These are phyloP conservation scores for Amaurobius ferox DNA, from an alignment of 2,888 invertebrate genomes.

Conservation along the genomic window DNA sequence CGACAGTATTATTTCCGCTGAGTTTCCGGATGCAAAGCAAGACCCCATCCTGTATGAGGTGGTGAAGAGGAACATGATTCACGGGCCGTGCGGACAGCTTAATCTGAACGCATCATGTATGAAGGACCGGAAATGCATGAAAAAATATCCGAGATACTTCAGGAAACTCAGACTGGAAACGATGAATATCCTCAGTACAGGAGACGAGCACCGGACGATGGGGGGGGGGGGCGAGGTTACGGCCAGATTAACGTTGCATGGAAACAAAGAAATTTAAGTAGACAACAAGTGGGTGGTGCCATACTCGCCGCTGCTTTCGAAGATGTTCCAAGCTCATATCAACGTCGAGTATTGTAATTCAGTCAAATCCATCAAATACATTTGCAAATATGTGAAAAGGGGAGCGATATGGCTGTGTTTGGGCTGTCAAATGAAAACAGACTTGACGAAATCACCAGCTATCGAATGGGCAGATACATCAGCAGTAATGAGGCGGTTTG, in stretches of 20 bases:
- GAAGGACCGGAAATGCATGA: conserved; percentile 71
- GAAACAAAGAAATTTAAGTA: background rate
- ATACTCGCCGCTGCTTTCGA: background rate
- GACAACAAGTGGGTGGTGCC: background rate
- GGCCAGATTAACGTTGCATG: background rate
- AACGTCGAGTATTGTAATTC: conserved; percentile 74
- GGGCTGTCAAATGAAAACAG: no score
- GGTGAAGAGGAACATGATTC: conserved; percentile 77
- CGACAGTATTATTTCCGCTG: conserved; percentile 77
- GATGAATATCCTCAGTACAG: conserved; percentile 76
- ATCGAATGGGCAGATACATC: no score
- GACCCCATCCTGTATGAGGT: conserved; percentile 75
- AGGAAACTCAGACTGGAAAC: conserved; percentile 74
- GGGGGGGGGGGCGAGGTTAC: background rate
- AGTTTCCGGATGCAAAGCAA: conserved; percentile 76
- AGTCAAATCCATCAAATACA: no score
- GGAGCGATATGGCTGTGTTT: no score
- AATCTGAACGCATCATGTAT: conserved; percentile 56
- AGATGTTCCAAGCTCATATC: background rate
- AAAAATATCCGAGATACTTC: conserved; percentile 75
- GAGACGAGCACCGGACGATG: conserved; percentile 45
- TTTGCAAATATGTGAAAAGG: no score
- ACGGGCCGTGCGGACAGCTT: conserved; percentile 73
- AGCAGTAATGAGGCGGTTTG: no score
- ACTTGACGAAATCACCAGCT: no score